These are phyloP conservation scores for Fragum sueziense DNA, from an alignment of 2,888 invertebrate genomes.

Conservation along the genomic window DNA sequence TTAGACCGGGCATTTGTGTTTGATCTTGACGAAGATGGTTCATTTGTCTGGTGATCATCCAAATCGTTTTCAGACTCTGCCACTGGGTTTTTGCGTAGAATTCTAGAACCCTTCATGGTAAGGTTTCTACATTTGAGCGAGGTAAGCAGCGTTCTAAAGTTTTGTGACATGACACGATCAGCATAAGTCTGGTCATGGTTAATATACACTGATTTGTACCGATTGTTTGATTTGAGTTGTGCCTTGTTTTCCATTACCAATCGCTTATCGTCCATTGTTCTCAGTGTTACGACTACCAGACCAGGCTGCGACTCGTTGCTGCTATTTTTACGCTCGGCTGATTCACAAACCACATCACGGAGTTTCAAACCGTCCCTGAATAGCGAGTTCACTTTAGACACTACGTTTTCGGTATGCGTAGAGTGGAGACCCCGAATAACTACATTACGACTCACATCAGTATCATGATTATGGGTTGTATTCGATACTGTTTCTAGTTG, in stretches of 20 bases:
- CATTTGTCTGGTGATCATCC: neutral
- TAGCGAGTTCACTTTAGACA: slow-evolving; percentile 11
- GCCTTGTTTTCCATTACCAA: slow-evolving; percentile 21
- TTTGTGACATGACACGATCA: slow-evolving; percentile 19
- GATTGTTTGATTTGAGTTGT: neutral
- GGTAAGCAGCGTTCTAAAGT: slow-evolving; percentile 10
- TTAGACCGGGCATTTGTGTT: neutral
- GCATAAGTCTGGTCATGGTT: slow-evolving; percentile 18
- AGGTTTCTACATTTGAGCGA: slow-evolving; percentile 10
- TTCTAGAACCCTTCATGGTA: slow-evolving; percentile 3
- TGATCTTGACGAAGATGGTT: neutral
- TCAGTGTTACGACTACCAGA: slow-evolving; percentile 16
- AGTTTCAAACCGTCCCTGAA: slow-evolving; percentile 19
- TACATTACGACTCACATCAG: slow-evolving; percentile 2
- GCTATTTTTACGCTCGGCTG: slow-evolving; percentile 14
- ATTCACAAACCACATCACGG: neutral
- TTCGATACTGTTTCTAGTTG: neutral
- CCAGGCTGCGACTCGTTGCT: neutral
- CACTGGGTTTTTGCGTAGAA: neutral
- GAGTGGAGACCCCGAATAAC: slow-evolving; percentile 12
- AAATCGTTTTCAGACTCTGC: neutral
- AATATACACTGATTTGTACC: slow-evolving; percentile 9
- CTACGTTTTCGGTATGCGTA: slow-evolving; percentile 1
- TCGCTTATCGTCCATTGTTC: slow-evolving; percentile 17
- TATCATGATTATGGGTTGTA: neutral